Evolutionary conservation across 2,888 invertebrate species (phyloP).

Genomic region (Amaurobius ferox): DNA sequence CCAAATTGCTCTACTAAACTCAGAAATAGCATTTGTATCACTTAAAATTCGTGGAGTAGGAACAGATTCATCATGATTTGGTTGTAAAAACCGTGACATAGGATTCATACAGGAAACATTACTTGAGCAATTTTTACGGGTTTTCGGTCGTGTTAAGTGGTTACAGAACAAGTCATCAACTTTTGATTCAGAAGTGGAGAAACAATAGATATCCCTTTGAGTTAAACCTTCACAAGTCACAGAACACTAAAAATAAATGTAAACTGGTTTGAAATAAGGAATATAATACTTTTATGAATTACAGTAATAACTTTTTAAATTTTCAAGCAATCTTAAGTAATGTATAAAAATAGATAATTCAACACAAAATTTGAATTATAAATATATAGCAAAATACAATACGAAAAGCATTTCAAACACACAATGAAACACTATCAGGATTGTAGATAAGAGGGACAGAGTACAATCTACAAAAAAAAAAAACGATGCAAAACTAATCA

Average conservation of each 20-base stretch:
- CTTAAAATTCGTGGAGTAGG: slow-evolving; percentile 22
- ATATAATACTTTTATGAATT: no score
- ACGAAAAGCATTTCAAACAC: no score
- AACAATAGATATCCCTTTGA: slow-evolving; percentile 37
- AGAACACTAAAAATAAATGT: slow-evolving; percentile 49
- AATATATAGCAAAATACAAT: no score
- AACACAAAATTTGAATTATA: no score
- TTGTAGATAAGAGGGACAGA: no score
- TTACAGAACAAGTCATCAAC: slow-evolving; percentile 40
- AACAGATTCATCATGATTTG: background rate
- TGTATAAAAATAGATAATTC: no score
- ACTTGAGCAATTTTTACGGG: slow-evolving; percentile 29
- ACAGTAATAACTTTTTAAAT: no score
- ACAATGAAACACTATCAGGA: no score
- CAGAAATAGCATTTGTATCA: slow-evolving; percentile 54
- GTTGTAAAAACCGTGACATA: background rate
- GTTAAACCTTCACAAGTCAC: slow-evolving; percentile 52
- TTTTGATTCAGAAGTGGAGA: slow-evolving; percentile 13
- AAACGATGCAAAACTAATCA: no score
- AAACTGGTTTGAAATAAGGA: background rate
- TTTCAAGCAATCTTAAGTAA: no score
- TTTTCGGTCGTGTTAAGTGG: slow-evolving; percentile 9
- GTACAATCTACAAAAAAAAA: no score
- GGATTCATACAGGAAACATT: slow-evolving; percentile 11
- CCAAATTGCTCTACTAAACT: slow-evolving; percentile 40